Evolutionary conservation across 2,888 invertebrate genomes (phyloP), one percentile per base, ranked within the genome.

Genomic region (Philereme vetulata): DNA sequence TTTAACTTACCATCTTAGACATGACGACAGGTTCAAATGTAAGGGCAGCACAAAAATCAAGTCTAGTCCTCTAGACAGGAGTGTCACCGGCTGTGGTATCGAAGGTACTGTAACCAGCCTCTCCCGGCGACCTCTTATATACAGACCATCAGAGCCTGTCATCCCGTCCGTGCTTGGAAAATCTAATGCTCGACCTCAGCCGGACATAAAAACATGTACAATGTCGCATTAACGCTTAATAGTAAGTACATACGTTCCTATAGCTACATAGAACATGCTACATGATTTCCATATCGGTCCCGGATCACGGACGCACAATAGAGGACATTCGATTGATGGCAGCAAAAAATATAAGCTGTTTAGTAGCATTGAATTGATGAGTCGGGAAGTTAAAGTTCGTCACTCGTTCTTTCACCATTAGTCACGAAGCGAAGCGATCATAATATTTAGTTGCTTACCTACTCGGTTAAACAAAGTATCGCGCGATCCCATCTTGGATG

Each of bases 141-240:
- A 86, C 69, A 54, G 63, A 67, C 61, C 66, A 71, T 65, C 65
- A 68, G 70, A 71, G 75, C 67, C 72, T 71, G 58, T 35, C 53
- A 57, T 81, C 79, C 80, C 70, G 77, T 78, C 75, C 91, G 90
- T 90, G 91, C 82, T 84, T 74, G 75, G 91, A 89, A 90, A 86
- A 81, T 72, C 73, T 88, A 89, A 89, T 88, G 79, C 73, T 65
- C 65, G 80, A 81, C 83, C 84, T 82, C 80, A 56, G 62, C 57
- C 61, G 61, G 63, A 66, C 65, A 57, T 66, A 66, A 61, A 64
- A 62, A 74, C 68, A 50, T 72, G 79, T 76, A 91, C 90, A 90
- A 90, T 91, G 87, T 85, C 88, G 70, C 90, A 90, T 90, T 90
- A 90, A 82, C 72, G 73, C 76, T 78, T 85, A 86, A 86, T 83